Evolutionary conservation across 1,140 invertebrate species (phyloP), one percentile per base, ranked within the genome.

Genomic region (Anthonomus grandis): DNA sequence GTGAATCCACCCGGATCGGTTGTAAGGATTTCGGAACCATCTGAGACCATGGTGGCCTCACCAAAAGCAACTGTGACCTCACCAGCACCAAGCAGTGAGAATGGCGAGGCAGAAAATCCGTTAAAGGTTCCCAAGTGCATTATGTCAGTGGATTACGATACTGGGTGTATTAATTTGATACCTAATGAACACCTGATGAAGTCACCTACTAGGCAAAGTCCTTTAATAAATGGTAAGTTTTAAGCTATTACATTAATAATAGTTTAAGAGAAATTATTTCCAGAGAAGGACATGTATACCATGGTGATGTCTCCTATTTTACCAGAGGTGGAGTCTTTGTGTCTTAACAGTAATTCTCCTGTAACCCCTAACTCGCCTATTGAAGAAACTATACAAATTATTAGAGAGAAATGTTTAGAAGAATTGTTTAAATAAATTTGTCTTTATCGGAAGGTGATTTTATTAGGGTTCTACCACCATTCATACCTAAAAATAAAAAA

Each of bases 1-100:
- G 73, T 75, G 9, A 81, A 83, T 65, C 78, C 79, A 39, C 77
- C 80, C 22, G 81, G 79, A 27, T 76, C 70, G 15, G 73, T 81
- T 5, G 64, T 79, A 1, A 50, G 51, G 38, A 44, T 62, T 27
- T 25, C 37, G 2, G 60, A 58, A 36, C n/a, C 39, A 10, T 63
- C 64, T 19, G 63, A 36, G 31, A 24, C 17, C 54, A 51, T 5
- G 19, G 3, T 39, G 24, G 21, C 39, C 37, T 37, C 8, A 21
- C 15, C 3, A 8, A 8, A 13, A 8, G 10, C 9, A 2, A 17
- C 13, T 1, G 9, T 10, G 17, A 12, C n/a, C 19, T 8, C 18
- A 10, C 31, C 27, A 10, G 10, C 15, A 18, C 10, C 18, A 54
- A 42, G 6, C n/a, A 2, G 6, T 0, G n/a, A 27, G 5, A 24